Base-by-base conservation (phyloP, 2,113 vertebrate genomes). In the Ibidorhyncha struthersii region DNA sequence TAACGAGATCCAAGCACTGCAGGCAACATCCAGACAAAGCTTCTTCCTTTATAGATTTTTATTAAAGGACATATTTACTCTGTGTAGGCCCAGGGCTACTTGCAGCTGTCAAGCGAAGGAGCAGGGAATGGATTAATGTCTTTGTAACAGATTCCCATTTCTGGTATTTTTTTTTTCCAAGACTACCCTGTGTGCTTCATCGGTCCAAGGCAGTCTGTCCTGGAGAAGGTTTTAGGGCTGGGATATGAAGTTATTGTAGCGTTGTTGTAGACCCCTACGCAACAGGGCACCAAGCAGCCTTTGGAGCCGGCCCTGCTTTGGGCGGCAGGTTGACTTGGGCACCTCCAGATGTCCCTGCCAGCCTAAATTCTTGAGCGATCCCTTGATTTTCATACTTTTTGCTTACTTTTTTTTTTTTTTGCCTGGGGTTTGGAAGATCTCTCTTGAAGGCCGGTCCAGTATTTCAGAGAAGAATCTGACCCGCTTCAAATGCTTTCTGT, bases 191-290 rank as follows among this genome's bases (percentile, higher is more conserved):
- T 29, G 58, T 4, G 38, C 76, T 66, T 40, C 53, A 14, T 10
- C 52, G 14, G 3, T 29, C 38, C 74, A n/a, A 72, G 49, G 34
- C 66, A 15, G 12, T 9, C 26, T 25, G 20, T 30, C 52, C 52
- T 8, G 32, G 43, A 52, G 61, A 34, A 40, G 38, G 13, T n/a
- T 59, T 43, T 14, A 40, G 18, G 52, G 43, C 21, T 2, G 0
- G 61, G 43, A 12, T 32, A 14, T 3, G 8, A 32, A 49, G 50
- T n/a, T 55, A 13, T 22, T 3, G 2, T 5, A 26, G 21, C 3
- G 3, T 20, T 36, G 50, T 14, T 4, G 6, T 15, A 65, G 50
- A 56, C 7, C 13, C 41, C n/a, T 2, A 4, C 1, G 0, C 47
- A 30, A 49, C 26, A 22, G 15, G 29, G 8, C 21, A 2, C 4